phyloP scores from a whole-genome alignment of 1,140 invertebrate genomes.

The Drosophila lacertosa region DNA sequence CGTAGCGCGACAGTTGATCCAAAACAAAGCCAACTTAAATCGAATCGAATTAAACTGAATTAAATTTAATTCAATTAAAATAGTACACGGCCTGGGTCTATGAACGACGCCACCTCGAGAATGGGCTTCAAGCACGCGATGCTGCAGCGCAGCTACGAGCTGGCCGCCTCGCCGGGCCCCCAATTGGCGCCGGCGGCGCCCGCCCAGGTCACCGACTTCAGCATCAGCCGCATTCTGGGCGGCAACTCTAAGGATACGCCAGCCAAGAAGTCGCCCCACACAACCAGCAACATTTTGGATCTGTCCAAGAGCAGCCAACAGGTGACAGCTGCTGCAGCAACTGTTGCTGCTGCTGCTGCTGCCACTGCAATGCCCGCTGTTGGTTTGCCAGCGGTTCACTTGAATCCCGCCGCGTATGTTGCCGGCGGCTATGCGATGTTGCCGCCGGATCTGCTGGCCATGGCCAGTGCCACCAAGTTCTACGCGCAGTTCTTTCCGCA shows the following conservation, averaged over 20 bases:
- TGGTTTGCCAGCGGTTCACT: not conserved
- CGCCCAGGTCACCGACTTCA: slow-evolving; percentile 75
- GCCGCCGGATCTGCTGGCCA: slow-evolving; percentile 67
- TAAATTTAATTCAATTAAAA: no score
- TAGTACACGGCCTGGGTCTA: slow-evolving; percentile 33
- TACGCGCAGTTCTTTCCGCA: slow-evolving; percentile 81
- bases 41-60: no score
- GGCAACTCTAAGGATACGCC: slow-evolving; percentile 51
- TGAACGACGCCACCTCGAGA: slow-evolving; percentile 33
- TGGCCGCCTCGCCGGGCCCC: slow-evolving; percentile 55
- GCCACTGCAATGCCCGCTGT: not conserved
- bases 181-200: slow-evolving; percentile 35
- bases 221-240: slow-evolving; percentile 75
- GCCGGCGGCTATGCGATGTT: slow-evolving; percentile 52
- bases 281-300: slow-evolving; percentile 62
- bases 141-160: slow-evolving; percentile 73
- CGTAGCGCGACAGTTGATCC: slow-evolving; percentile 73
- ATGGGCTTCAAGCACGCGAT: slow-evolving; percentile 83
- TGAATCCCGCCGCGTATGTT: slow-evolving; percentile 15
- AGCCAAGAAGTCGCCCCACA: slow-evolving; percentile 13
- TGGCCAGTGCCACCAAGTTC: slow-evolving; percentile 79
- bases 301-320: slow-evolving; percentile 66
- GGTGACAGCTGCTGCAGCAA: not conserved
- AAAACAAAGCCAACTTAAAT: no score
- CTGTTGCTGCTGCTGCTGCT: not conserved